phyloP scores from a whole-genome alignment of 1,140 invertebrate genomes.

The Brachystomella parvula region DNA sequence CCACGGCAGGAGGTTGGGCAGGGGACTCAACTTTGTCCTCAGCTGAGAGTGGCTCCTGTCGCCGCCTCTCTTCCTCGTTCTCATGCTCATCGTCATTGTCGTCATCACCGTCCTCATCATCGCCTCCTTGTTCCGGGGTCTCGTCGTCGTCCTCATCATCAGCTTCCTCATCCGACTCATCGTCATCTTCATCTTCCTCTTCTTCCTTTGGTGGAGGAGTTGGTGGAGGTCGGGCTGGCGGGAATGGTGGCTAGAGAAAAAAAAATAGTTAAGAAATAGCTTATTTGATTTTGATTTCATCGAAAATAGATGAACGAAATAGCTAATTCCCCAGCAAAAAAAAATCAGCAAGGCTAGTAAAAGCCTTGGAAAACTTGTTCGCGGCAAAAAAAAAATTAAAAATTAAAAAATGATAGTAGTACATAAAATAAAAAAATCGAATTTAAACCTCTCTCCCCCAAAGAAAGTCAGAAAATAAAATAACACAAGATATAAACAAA shows the following conservation, averaged over 20 bases:
- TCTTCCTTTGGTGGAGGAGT: background rate
- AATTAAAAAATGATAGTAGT: background rate
- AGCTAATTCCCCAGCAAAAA: too few species aligned
- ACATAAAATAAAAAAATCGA: too few species aligned
- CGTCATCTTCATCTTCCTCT: slow-evolving; percentile 25
- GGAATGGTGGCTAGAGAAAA: slow-evolving; percentile 29
- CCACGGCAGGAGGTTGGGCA: slow-evolving; percentile 3
- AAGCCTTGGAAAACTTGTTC: slow-evolving; percentile 1
- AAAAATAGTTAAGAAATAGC: background rate
- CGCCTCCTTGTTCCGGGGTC: slow-evolving; percentile 15
- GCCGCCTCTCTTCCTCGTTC: slow-evolving; percentile 22
- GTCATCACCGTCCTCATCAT: slow-evolving; percentile 30
- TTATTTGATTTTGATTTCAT: too few species aligned
- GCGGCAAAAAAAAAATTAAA: too few species aligned
- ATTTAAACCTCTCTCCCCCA: too few species aligned
- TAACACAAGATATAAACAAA: too few species aligned
- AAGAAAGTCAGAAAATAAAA: too few species aligned
- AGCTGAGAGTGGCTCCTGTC: slow-evolving; percentile 23
- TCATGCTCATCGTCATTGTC: slow-evolving; percentile 24
- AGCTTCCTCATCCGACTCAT: slow-evolving; percentile 30
- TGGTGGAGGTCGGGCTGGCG: slow-evolving; percentile 22
- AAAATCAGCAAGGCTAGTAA: too few species aligned
- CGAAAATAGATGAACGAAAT: too few species aligned
- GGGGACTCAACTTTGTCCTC: background rate
- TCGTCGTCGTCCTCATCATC: slow-evolving; percentile 19